Evolutionary conservation across 2,888 invertebrate genomes (phyloP).

Genomic region (Apeira syringaria): DNA sequence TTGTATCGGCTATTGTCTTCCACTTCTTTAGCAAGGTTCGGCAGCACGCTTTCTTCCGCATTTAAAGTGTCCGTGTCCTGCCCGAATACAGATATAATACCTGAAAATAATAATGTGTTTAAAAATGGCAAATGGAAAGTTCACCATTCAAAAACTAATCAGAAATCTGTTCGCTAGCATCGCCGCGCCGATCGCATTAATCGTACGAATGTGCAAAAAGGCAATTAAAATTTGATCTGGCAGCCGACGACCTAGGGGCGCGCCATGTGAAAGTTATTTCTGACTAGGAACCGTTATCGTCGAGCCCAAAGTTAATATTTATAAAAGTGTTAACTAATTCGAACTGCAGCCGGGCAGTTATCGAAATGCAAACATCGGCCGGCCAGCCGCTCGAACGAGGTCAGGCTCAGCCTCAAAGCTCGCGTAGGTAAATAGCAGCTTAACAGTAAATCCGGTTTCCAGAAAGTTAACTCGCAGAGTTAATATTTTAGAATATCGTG

Average conservation of each 20-base stretch:
- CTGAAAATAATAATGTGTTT: constrained; percentile 37
- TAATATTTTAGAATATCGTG: constrained; percentile 37
- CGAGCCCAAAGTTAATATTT: constrained; percentile 39
- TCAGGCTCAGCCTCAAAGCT: constrained; percentile 54
- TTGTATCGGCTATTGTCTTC: constrained; percentile 79
- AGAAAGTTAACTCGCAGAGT: constrained; percentile 40
- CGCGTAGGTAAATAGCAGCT: constrained; percentile 61
- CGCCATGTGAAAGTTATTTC: constrained; percentile 41
- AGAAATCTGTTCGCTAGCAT: constrained; percentile 6
- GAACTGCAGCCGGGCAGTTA: constrained; percentile 49
- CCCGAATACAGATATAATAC: constrained; percentile 46
- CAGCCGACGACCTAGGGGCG: constrained; percentile 4
- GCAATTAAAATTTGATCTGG: constrained; percentile 20
- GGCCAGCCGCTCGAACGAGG: constrained; percentile 54
- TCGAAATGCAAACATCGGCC: constrained; percentile 56
- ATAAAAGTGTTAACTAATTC: constrained; percentile 41
- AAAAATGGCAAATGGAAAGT: constrained; percentile 14
- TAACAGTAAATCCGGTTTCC: constrained; percentile 73
- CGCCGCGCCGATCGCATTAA: constrained; percentile 17
- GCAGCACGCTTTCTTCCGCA: constrained; percentile 47
- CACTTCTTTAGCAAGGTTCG: constrained; percentile 65
- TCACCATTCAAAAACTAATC: constrained; percentile 11
- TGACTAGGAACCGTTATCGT: constrained; percentile 45
- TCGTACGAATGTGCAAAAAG: constrained; percentile 23
- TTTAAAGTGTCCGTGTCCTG: constrained; percentile 37